Evolutionary conservation across 2,113 vertebrate species (phyloP).

Genomic region (Coracopsis vasa): DNA sequence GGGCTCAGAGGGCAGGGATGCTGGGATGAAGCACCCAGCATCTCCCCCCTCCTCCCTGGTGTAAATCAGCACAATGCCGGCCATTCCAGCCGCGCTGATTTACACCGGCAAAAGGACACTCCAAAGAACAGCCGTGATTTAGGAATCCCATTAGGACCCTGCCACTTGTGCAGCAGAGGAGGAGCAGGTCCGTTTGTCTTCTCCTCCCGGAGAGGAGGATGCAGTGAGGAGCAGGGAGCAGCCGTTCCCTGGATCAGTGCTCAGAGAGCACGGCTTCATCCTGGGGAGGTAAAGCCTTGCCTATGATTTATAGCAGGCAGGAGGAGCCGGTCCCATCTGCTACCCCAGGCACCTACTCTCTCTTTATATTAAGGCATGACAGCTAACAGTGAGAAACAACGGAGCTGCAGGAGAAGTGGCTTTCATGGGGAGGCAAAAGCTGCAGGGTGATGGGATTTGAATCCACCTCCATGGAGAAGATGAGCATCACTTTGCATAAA

Average conservation of each 20-base stretch:
- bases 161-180: constrained; percentile 2
- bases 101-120: neutral
- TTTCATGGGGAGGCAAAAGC: neutral
- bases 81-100: neutral
- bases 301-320: constrained; percentile 4
- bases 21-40: neutral
- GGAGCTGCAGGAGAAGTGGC: neutral
- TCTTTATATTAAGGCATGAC: neutral
- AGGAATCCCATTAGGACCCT: constrained; percentile 30
- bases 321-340: constrained; percentile 8
- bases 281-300: neutral
- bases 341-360: neutral
- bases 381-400: neutral
- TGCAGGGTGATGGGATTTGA: neutral
- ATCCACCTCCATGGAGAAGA: neutral
- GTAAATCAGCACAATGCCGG: neutral
- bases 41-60: neutral
- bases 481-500: neutral
- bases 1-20: neutral
- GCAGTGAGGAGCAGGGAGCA: neutral
- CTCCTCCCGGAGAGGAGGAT: neutral
- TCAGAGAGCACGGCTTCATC: neutral
- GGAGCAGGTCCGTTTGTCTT: neutral
- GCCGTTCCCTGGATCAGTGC: neutral
- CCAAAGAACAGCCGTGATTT: neutral